Conservation (phyloP, 23 tunicate genomes). For the Trididemnum nubilum region DNA sequence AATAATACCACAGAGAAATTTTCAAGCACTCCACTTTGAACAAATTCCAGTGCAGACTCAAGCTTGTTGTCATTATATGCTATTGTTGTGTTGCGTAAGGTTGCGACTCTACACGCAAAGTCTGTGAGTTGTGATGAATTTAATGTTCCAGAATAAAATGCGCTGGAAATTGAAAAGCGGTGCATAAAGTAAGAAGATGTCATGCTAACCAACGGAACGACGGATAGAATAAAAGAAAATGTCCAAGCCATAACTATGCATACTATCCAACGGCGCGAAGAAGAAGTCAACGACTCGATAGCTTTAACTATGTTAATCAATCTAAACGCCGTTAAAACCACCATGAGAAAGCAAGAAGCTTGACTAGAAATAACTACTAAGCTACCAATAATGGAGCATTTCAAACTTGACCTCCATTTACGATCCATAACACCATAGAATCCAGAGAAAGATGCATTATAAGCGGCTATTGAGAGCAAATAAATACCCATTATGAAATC, state of each 20-base stretch:
- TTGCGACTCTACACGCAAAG: not conserved
- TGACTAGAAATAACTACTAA: not conserved
- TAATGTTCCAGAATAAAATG: not conserved
- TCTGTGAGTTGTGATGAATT: not conserved
- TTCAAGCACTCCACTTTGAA: not conserved
- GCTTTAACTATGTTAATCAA: not conserved
- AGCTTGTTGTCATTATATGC: not conserved
- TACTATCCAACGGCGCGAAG: not conserved
- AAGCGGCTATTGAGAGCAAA: conserved; percentile 7
- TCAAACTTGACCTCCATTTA: not conserved
- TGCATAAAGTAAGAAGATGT: not conserved
- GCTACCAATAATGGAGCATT: conserved; percentile 7
- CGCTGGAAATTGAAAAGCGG: not conserved
- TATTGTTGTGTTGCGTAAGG: not conserved
- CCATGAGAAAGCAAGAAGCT: conserved; percentile 15
- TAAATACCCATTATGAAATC: not conserved
- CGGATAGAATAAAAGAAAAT: not conserved
- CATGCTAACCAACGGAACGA: not conserved
- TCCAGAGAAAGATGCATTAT: not conserved
- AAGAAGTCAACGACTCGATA: not conserved
- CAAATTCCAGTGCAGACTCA: not conserved
- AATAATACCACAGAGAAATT: not conserved
- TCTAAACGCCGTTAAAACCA: not conserved
- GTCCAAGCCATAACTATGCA: not conserved
- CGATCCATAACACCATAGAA: not conserved